Percentiles rank a stretch among this genome's conserved stretches.
Evolutionary conservation across 1,140 invertebrate genomes (phyloP).

Genomic region (Drosophila repleta): DNA sequence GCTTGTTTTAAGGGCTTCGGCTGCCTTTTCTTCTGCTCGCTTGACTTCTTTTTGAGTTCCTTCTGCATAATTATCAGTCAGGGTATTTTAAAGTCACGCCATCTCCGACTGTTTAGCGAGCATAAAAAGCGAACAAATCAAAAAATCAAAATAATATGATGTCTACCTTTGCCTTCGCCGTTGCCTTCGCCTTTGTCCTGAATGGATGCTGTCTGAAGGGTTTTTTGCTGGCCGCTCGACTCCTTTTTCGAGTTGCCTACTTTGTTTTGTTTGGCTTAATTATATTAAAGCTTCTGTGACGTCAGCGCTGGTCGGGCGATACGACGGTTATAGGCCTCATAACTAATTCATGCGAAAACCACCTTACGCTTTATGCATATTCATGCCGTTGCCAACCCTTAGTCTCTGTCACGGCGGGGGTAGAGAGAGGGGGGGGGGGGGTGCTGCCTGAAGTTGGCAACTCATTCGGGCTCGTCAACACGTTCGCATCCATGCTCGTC

Average conservation of each 20-base stretch:
- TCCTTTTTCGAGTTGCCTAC: conserved; percentile 1
- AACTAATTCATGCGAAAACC: conserved; percentile 69
- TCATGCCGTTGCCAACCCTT: conserved; percentile 42
- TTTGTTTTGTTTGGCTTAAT: conserved; percentile 47
- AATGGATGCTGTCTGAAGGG: neutral
- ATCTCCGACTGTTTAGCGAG: too few relatives aligned
- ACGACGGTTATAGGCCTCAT: conserved; percentile 58
- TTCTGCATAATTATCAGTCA: neutral
- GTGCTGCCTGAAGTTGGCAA: conserved; percentile 3
- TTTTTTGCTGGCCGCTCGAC: neutral
- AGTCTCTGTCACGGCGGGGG: neutral
- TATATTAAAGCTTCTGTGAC: conserved; percentile 50
- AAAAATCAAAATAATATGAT: conserved; percentile 1
- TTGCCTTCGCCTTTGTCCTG: neutral
- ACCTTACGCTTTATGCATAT: conserved; percentile 70
- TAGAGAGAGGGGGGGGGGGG: neutral
- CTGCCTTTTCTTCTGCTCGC: too few relatives aligned
- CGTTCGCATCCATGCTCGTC: conserved; percentile 35
- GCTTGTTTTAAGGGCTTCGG: too few relatives aligned
- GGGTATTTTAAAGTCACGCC: neutral
- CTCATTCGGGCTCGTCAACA: conserved; percentile 54
- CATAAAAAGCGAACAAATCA: neutral
- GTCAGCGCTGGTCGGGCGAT: conserved; percentile 24
- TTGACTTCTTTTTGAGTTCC: too few relatives aligned
- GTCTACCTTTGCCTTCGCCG: too few relatives aligned